Conservation (phyloP, 1,140 invertebrate genomes). For the Drosophila prosaltans region DNA sequence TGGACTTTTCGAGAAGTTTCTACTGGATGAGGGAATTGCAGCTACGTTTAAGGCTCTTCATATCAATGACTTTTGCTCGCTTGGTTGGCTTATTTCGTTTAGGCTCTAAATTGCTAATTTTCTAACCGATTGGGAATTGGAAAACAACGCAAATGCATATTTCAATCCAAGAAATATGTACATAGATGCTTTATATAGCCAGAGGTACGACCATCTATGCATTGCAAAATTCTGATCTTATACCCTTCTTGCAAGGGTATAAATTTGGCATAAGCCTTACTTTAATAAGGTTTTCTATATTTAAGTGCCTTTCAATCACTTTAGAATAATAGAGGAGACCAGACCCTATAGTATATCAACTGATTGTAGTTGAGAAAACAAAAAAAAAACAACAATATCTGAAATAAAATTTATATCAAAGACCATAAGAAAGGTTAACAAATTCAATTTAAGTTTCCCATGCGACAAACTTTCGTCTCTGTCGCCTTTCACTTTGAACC, state of each 20-base stretch:
- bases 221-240: too few species aligned
- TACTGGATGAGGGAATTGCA: slow-evolving; percentile 84
- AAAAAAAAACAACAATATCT: neutral
- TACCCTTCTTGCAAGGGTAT: too few species aligned
- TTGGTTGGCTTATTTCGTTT: slow-evolving; percentile 51
- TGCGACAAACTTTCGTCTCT: slow-evolving; percentile 43
- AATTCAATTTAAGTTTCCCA: slow-evolving; percentile 33
- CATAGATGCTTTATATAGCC: too few species aligned
- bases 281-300: too few species aligned
- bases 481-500: slow-evolving; percentile 51
- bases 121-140: too few species aligned
- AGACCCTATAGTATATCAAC: neutral
- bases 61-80: slow-evolving; percentile 90
- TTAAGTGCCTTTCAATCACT: too few species aligned
- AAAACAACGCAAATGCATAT: too few species aligned
- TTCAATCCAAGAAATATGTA: too few species aligned
- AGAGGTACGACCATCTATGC: too few species aligned
- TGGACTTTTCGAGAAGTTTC: slow-evolving; percentile 46
- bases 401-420: slow-evolving; percentile 14
- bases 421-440: neutral
- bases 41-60: slow-evolving; percentile 87
- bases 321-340: neutral
- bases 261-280: too few species aligned
- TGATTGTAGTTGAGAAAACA: neutral
- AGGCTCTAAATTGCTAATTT: too few species aligned